Base-by-base conservation (phyloP, 2,888 invertebrate genomes). In the Macropis europaea region DNA sequence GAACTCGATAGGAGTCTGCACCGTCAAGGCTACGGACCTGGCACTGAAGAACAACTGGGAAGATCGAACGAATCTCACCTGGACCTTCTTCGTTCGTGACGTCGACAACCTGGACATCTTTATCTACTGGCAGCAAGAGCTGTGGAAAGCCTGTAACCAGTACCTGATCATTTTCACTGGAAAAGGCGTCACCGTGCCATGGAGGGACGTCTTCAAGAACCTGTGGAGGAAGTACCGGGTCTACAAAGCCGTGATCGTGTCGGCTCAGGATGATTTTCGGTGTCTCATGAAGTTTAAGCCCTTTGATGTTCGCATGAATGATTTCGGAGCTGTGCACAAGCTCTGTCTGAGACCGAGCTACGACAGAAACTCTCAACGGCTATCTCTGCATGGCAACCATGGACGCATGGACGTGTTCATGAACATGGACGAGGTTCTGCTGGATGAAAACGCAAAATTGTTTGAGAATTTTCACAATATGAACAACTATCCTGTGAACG, bases 261-360 rank as follows among this genome's bases (percentile, higher is more conserved):
- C 73, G 0, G 32, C 62, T 0, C 22, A 62, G 1, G 83, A 86
- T 6, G 32, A 79, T 13, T 85, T 83, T 34, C 40, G 61, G 0
- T 83, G 77, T 7, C n/a, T 81, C 0, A 50, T 72, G 13, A 71
- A 45, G n/a, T 85, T 81, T 38, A 53, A 43, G 32, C 85, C 85
- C 0, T 77, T 84, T 38, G 72, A 76, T 3, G 28, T 28, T 1
- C 26, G 2, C 0, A 17, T 22, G 0, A 30, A 54, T 0, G 36
- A 47, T 3, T 83, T 67, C 5, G 83, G 83, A 0, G n/a, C 3
- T 0, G 61, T 79, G 2, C 34, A 50, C 4, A 67, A 63, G n/a
- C 7, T 74, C 9, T 73, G 73, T 4, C 6, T 74, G 2, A n/a
- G 2, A n/a, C n/a, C n/a, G n/a, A n/a, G n/a, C n/a, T n/a, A n/a